Conservation (phyloP, 2,113 vertebrate genomes). For the Actenoides hombroni region DNA sequence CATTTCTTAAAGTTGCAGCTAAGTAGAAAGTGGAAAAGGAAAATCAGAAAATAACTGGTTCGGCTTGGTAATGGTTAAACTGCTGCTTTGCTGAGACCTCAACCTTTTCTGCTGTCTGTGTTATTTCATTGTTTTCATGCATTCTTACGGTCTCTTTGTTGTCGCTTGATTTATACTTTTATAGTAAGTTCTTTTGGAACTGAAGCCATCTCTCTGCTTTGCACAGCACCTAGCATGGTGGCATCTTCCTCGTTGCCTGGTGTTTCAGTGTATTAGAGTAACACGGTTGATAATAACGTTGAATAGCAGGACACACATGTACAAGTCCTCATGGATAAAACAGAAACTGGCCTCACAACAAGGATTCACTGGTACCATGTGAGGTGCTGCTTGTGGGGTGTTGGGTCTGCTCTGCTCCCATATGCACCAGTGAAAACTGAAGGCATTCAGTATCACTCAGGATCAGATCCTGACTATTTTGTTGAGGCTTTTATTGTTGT, state of each 20-base stretch:
- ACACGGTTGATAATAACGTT: fast-evolving
- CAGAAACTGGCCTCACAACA: not conserved
- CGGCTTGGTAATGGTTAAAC: not conserved
- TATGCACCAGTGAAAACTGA: not conserved
- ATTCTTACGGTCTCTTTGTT: not conserved
- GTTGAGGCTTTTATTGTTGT: conserved; percentile 26
- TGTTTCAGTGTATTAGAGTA: not conserved
- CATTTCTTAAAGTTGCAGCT: not conserved
- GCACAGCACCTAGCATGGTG: not conserved
- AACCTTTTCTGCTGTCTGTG: not conserved
- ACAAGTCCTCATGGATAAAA: not conserved
- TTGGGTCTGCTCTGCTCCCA: not conserved
- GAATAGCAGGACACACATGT: not conserved
- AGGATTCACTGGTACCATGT: not conserved
- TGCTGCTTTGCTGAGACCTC: conserved; percentile 6
- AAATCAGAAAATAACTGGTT: not conserved
- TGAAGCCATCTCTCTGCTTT: not conserved
- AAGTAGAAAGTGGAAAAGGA: not conserved
- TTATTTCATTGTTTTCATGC: not conserved
- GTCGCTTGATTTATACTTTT: not conserved
- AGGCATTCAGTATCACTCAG: not conserved
- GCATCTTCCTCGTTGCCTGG: not conserved
- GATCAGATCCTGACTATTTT: not conserved
- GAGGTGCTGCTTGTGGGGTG: not conserved
- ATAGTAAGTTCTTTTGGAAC: not conserved